A percentile compares a stretch with the other conserved stretches of the same genome.
Conservation (phyloP, 2,113 vertebrate genomes). For the Cyprinodon brontotheroides region DNA sequence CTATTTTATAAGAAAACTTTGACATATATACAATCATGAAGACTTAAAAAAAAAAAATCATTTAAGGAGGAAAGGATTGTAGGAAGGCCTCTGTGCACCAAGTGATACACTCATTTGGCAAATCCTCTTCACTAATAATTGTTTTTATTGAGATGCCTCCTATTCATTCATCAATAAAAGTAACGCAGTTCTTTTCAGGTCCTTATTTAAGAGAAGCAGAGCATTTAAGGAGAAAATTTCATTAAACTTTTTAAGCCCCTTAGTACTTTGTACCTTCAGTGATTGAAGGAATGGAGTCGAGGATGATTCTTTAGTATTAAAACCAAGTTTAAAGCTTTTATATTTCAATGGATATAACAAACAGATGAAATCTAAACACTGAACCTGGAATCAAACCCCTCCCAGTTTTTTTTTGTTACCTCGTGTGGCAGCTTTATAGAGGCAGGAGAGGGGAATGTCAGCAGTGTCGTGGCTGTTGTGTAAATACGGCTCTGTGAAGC, state of each 20-base stretch:
- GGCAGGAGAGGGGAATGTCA: slow-evolving; percentile 84
- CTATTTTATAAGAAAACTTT: no score
- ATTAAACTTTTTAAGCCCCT: not conserved
- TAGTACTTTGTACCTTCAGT: not conserved
- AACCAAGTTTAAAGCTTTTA: not conserved
- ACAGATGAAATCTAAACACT: not conserved
- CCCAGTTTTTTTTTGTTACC: slow-evolving; percentile 66
- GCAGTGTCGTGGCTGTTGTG: slow-evolving; percentile 88
- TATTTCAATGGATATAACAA: not conserved
- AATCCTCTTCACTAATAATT: no score
- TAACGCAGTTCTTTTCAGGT: not conserved
- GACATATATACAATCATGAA: no score
- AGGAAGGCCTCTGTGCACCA: no score
- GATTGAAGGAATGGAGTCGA: no score
- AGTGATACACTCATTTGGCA: no score
- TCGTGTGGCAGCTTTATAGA: slow-evolving; percentile 81
- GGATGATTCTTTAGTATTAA: not conserved
- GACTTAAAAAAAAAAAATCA: no score
- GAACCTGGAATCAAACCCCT: no score
- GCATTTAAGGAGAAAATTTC: not conserved
- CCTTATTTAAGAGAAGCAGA: not conserved
- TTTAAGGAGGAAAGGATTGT: no score
- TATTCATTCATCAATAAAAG: not conserved
- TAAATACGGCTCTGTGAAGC: slow-evolving; percentile 86
- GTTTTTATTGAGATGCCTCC: no score